Evolutionary conservation across 2,113 vertebrate species (phyloP).

Genomic region (Apteryx mantelli): DNA sequence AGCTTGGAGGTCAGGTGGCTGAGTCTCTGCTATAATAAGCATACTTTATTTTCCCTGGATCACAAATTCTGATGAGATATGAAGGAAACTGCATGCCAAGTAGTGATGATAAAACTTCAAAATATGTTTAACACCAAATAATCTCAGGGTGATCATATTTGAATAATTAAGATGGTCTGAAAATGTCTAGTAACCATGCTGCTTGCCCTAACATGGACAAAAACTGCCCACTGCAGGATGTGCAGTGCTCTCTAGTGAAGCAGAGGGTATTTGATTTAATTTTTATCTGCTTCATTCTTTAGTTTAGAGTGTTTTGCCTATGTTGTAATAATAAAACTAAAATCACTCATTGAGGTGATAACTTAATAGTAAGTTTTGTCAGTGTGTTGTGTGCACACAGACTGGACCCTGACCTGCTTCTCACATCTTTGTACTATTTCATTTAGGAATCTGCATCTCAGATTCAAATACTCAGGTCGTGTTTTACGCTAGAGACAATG

Average conservation of each 20-base stretch:
- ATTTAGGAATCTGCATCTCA: neutral
- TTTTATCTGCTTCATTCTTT: neutral
- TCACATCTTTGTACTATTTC: neutral
- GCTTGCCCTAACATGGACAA: rapidly evolving
- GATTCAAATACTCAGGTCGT: rapidly evolving
- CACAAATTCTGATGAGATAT: neutral
- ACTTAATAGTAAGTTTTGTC: neutral
- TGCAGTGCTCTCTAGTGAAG: neutral
- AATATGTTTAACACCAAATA: neutral
- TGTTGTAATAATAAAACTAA: neutral
- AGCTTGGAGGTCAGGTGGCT: neutral
- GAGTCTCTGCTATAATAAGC: neutral
- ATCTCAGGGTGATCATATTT: neutral
- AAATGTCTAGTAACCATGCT: neutral
- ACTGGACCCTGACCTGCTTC: neutral
- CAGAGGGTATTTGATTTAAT: neutral
- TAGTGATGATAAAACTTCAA: neutral
- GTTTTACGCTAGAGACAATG: neutral
- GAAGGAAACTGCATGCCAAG: neutral
- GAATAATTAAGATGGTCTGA: neutral
- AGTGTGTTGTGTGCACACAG: neutral
- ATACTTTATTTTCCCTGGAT: rapidly evolving
- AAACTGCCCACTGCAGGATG: rapidly evolving
- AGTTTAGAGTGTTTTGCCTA: neutral
- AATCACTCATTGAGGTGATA: neutral